These are phyloP conservation scores for Mus spicilegus DNA, from an alignment of 2,113 vertebrate genomes.

Conservation along the genomic window DNA sequence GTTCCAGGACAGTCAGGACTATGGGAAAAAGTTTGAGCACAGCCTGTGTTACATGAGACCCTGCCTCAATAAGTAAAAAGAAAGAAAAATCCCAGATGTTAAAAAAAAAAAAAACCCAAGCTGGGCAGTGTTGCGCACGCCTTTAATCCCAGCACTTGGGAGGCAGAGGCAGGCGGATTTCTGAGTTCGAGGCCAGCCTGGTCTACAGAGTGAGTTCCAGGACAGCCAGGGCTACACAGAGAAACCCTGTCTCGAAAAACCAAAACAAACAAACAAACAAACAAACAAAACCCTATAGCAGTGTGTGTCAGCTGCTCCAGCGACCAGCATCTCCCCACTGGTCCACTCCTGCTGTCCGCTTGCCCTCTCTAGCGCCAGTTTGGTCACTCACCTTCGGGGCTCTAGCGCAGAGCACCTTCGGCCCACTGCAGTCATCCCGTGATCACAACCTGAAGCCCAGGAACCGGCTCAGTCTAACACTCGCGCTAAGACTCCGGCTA, in stretches of 20 bases:
- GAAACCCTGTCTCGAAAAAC: neutral
- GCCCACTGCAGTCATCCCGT: constrained; percentile 85
- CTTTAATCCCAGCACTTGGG: no score
- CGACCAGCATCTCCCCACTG: neutral
- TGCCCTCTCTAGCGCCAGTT: constrained; percentile 4
- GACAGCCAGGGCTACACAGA: no score
- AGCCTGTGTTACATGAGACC: neutral
- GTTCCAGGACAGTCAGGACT: neutral
- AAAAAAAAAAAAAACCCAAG: no score
- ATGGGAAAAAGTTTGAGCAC: neutral
- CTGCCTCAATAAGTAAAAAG: neutral
- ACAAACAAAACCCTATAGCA: no score
- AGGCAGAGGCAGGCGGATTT: no score
- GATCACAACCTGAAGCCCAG: neutral
- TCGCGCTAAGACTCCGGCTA: constrained; percentile 41
- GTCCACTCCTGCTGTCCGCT: neutral
- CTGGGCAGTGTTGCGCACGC: no score
- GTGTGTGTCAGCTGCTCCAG: neutral
- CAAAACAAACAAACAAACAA: neutral
- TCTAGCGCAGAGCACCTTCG: constrained; percentile 82
- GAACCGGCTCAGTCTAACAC: constrained; percentile 7
- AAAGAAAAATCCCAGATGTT: no score
- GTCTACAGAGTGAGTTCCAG: no score
- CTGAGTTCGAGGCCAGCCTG: no score
- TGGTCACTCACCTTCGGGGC: constrained; percentile 85